Evolutionary conservation across 2,797 vertebrate genomes (phyloP).

Genomic region (Anas acuta): DNA sequence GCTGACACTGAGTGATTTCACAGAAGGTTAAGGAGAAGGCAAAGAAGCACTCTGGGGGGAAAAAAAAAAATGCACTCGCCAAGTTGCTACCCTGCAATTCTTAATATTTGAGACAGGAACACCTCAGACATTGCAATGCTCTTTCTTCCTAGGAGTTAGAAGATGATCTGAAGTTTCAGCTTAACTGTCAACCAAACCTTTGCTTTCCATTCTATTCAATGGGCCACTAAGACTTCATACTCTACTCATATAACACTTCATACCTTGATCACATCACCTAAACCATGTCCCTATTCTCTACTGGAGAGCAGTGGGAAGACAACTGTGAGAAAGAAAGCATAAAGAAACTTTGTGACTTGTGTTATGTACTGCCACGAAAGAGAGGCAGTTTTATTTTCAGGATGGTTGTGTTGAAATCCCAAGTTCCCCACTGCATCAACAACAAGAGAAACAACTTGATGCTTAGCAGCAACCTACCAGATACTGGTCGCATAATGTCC

Average conservation of each 20-base stretch:
- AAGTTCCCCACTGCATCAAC: not conserved
- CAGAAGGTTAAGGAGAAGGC: not conserved
- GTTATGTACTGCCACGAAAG: not conserved
- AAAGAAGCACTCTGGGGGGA: not conserved
- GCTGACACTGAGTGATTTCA: not conserved
- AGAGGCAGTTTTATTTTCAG: not conserved
- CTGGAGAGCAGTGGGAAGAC: not conserved
- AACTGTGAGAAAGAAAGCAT: not conserved
- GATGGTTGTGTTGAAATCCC: not conserved
- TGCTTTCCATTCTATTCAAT: not conserved
- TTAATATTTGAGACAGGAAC: not conserved
- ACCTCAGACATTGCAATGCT: not conserved
- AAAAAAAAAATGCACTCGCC: not conserved
- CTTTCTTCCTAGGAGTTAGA: not conserved
- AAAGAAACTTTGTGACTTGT: not conserved
- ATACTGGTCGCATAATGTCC: slow-evolving; percentile 85
- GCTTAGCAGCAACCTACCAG: slow-evolving; percentile 71
- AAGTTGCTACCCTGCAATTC: not conserved
- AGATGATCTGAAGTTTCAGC: not conserved
- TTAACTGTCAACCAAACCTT: not conserved
- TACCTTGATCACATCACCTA: not conserved
- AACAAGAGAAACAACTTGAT: not conserved
- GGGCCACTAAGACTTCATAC: not conserved
- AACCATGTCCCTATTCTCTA: not conserved
- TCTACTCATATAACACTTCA: not conserved